phyloP scores from a whole-genome alignment of 2,888 invertebrate genomes.

The Fragum fragum region DNA sequence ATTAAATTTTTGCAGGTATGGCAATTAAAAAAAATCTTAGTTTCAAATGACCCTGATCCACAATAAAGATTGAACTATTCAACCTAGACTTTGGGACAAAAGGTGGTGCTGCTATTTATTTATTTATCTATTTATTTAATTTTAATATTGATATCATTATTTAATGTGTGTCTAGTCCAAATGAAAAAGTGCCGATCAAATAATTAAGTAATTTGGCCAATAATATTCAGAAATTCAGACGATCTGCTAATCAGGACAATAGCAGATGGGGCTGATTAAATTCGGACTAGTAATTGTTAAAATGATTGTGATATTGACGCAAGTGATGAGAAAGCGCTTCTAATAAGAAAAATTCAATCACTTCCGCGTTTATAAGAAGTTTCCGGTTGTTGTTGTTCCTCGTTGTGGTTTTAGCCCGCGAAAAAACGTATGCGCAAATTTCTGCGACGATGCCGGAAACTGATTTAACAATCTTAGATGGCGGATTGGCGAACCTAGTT shows the following conservation, averaged over 20 bases:
- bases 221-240: background rate
- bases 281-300: background rate
- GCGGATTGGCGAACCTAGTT: too few species aligned
- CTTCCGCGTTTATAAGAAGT: background rate
- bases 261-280: background rate
- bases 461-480: too few species aligned
- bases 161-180: background rate
- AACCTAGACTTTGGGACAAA: too few species aligned
- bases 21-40: too few species aligned
- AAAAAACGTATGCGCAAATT: too few species aligned
- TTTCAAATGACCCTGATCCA: background rate
- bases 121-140: background rate
- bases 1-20: background rate
- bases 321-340: background rate
- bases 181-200: background rate
- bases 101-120: too few species aligned
- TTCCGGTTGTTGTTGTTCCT: background rate
- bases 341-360: background rate
- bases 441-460: too few species aligned
- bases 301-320: background rate
- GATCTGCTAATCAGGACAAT: background rate
- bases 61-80: too few species aligned
- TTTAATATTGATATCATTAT: background rate
- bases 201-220: background rate
- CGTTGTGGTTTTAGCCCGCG: too few species aligned